Base-by-base conservation (phyloP, 2,113 vertebrate species). In the Notothenia coriiceps region DNA sequence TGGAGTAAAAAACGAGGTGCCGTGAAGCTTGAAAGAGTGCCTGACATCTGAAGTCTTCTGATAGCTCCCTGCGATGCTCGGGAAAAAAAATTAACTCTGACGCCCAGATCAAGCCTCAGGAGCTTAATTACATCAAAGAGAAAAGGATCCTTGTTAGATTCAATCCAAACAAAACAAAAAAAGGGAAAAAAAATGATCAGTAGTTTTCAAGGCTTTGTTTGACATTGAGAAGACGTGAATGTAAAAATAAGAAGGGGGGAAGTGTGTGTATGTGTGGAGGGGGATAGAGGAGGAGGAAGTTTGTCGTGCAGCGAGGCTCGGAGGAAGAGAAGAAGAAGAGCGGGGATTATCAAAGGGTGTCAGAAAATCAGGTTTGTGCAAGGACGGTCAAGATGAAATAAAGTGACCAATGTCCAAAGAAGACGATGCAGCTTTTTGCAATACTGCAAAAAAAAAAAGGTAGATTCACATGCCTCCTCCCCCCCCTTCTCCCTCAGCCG, bases 91-190 rank as follows among this genome's bases (percentile, higher is more conserved):
- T 96, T 95, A 96, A 91, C 92, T 95, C 93, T 92, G 94, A 95
- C 95, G 94, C 90, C 93, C 92, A 94, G 93, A 94, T 91, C 91
- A 94, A 94, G 93, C 94, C 96, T 95, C 94, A 87, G 89, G 95
- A 96, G 96, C 92, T 95, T 97, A 97, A 98, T 97, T 98, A 96
- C 95, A 96, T 96, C 95, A 96, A 96, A 96, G 95, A 96, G 92
- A 86, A 92, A 92, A 90, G 90, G 94, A 94, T 94, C 95, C 95
- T 96, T 96, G 95, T 96, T 97, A 96, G 96, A 96, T 93, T 94
- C 91, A 91, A 91, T 89, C 88, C 94, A 96, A 96, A 95, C 93
- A 96, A 95, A 96, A 95, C 86, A 91, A 91, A 83, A 70, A 29
- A 29, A 29, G 4, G 29, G 29, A 15, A 63, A 74, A 72, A 78